Conservation (phyloP, 2,888 invertebrate species). For the Zhuqinia jingwanae region DNA sequence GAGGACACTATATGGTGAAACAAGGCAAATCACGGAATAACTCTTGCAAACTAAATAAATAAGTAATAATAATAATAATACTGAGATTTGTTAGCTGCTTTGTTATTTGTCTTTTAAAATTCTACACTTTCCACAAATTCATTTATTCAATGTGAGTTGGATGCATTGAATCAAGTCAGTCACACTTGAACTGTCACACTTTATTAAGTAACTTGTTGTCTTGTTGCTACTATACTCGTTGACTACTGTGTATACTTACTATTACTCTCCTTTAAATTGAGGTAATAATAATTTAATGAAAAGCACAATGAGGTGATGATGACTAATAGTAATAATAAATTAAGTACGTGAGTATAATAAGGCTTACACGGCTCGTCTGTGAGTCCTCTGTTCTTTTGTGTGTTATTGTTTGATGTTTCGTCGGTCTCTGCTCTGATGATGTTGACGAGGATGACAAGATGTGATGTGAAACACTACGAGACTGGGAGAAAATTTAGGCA, state of each 20-base stretch:
- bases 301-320: not conserved
- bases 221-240: no score
- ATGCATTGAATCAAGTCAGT: no score
- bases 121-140: no score
- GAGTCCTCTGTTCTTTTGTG: not conserved
- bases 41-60: no score
- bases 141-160: no score
- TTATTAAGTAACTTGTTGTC: no score
- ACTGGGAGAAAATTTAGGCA: not conserved
- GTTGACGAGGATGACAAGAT: constrained; percentile 50
- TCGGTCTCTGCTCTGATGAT: not conserved
- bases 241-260: no score
- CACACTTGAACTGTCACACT: no score
- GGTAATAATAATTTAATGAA: not conserved
- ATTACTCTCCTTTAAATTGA: no score
- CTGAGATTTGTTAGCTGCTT: no score
- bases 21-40: constrained; percentile 8
- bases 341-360: not conserved
- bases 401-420: not conserved
- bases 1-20: not conserved
- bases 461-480: constrained; percentile 37
- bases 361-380: not conserved
- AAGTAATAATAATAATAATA: no score
- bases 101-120: no score
- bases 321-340: not conserved